Conservation (phyloP, 2,113 vertebrate genomes). For the Lamprotornis superbus region DNA sequence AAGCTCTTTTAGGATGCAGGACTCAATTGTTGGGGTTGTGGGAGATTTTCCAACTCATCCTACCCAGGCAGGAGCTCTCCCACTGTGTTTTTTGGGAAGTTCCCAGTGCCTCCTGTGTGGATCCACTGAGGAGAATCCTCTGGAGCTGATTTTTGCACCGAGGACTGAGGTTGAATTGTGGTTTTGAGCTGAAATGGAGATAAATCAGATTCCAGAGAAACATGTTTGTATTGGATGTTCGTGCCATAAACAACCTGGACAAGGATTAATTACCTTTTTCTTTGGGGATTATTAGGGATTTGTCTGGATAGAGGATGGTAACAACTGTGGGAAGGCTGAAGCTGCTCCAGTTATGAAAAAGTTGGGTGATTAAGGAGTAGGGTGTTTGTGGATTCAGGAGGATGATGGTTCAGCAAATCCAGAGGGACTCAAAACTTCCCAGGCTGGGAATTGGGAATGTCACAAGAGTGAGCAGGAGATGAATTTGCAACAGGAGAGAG, state of each 20-base stretch:
- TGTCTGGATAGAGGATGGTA: neutral
- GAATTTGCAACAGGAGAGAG: neutral
- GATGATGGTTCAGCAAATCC: neutral
- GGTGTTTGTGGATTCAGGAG: neutral
- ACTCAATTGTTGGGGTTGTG: neutral
- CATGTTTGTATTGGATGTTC: rapidly evolving
- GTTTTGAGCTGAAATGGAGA: neutral
- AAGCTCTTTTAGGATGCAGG: neutral
- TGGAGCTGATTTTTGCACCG: rapidly evolving
- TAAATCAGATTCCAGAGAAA: neutral
- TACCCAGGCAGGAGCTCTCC: neutral
- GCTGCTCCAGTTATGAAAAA: neutral
- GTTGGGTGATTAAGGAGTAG: neutral
- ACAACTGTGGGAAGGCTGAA: neutral
- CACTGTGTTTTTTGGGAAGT: neutral
- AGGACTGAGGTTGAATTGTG: too few species aligned
- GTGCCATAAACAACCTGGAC: rapidly evolving
- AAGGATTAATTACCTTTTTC: neutral
- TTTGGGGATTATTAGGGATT: neutral
- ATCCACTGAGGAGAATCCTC: neutral
- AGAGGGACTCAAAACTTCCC: neutral
- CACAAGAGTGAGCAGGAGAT: neutral
- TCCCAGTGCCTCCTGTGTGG: rapidly evolving
- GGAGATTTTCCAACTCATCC: neutral
- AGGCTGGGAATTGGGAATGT: neutral